Percentiles rank a stretch among this genome's conserved stretches.
These are phyloP conservation scores for Paguma larvata DNA, from an alignment of 2,797 vertebrate genomes.

Conservation along the genomic window DNA sequence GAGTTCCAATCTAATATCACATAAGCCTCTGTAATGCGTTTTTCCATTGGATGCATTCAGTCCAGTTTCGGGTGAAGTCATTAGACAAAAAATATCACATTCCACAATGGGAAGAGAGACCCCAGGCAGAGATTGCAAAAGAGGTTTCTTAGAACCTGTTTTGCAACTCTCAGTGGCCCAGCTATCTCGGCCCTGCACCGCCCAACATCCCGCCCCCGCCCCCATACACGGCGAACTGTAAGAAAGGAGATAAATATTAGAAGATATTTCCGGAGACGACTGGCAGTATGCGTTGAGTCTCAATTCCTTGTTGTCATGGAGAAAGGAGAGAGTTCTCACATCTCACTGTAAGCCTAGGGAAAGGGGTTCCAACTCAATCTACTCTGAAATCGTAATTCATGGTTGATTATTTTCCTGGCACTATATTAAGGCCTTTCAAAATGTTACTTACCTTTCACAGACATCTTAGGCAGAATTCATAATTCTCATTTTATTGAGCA, in stretches of 20 bases:
- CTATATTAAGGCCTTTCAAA: background rate
- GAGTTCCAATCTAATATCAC: background rate
- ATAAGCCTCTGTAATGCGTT: background rate
- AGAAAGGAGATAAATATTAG: background rate
- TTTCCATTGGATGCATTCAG: background rate
- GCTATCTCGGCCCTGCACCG: background rate
- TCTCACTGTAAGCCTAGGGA: background rate
- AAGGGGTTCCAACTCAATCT: background rate
- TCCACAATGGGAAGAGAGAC: background rate
- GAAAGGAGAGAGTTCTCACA: background rate
- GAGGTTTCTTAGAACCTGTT: background rate
- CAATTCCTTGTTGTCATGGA: background rate
- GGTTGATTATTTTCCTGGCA: background rate
- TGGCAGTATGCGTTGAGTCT: background rate
- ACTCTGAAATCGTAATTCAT: background rate
- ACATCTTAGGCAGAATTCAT: background rate
- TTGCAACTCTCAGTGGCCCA: background rate
- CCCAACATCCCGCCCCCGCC: accelerated
- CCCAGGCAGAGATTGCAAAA: background rate
- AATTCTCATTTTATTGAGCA: conserved; percentile 46
- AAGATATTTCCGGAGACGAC: background rate
- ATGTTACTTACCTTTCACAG: background rate
- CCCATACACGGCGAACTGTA: background rate
- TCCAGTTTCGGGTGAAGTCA: background rate
- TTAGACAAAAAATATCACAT: background rate